Evolutionary conservation across 2,797 vertebrate genomes (phyloP).

Genomic region (Choloepus didactylus): DNA sequence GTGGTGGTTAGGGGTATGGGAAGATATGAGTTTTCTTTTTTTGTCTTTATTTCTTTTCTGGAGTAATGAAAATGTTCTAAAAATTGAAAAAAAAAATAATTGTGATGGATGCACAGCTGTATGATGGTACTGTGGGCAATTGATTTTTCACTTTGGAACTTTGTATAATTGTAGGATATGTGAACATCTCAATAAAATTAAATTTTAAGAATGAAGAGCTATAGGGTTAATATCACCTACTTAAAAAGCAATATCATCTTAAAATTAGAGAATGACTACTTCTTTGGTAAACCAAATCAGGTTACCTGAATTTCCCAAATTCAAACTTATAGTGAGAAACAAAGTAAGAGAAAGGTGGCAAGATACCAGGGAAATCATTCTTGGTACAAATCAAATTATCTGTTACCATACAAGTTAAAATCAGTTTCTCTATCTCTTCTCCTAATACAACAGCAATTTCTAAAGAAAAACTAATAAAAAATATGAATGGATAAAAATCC

Average conservation of each 20-base stretch:
- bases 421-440: not conserved
- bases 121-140: too few relatives aligned
- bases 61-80: too few relatives aligned
- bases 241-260: conserved; percentile 30
- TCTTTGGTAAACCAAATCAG: not conserved
- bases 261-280: not conserved
- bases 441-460: not conserved
- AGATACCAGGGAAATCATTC: not conserved
- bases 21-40: too few relatives aligned
- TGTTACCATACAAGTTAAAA: conserved; percentile 6
- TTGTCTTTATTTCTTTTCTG: too few relatives aligned
- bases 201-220: not conserved
- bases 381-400: conserved; percentile 1
- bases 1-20: too few relatives aligned
- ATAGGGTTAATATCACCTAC: not conserved
- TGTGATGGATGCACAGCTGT: too few relatives aligned
- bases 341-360: not conserved
- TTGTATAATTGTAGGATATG: too few relatives aligned
- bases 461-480: conserved; percentile 30
- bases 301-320: not conserved
- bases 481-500: not conserved
- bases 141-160: too few relatives aligned
- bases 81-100: too few relatives aligned
- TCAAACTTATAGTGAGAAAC: conserved; percentile 6
- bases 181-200: too few relatives aligned